Base-by-base conservation (phyloP, 2,888 invertebrate species). In the Eristalis pertinax region DNA sequence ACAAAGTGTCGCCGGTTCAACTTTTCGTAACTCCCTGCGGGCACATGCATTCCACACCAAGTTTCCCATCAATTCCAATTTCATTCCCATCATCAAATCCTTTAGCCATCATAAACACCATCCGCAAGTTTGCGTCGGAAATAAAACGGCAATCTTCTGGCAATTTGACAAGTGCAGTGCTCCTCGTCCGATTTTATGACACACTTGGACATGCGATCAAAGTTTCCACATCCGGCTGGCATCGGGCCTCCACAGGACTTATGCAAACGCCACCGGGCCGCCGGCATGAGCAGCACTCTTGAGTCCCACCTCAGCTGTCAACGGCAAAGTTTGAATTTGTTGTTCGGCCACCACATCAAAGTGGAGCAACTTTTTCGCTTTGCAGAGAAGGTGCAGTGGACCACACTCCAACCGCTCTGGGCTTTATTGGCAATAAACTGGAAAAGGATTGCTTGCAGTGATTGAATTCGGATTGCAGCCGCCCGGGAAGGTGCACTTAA, bases 241-340 rank as follows among this genome's bases (percentile, higher is more conserved):
- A n/a, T n/a, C 24, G 22, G 58, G 22, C 19, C 8, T 10, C 15
- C 15, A 26, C 26, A 13, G 15, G 4, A 26, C 60, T 2, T 26
- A 60, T 26, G 26, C 60, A 29, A 60, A 26, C 26, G 24, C 26
- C 60, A 2, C 11, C 10, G 4, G 4, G 22, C 26, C 60, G 24
- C 13, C 13, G 5, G 19, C 13, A 8, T 29, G 58, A 10, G 22
- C 26, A 19, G 35, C 1, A 13, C 35, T 63, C 22, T 50, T 56
- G 62, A 63, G 60, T 26, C 43, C 60, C 29, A 65, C 22, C 67
- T 43, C 56, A 35, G 22, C 60, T 68, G 68, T 65, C 72, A 70
- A 81, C 81, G 75, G 70, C 75, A 84, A 84, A 85, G 72, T 85
- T 81, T 81, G 63, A 35, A 76, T 72, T 72, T 76, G 50, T 62